Evolutionary conservation across 2,797 vertebrate genomes (phyloP).

Genomic region (Muraenolepis orangiensis): DNA sequence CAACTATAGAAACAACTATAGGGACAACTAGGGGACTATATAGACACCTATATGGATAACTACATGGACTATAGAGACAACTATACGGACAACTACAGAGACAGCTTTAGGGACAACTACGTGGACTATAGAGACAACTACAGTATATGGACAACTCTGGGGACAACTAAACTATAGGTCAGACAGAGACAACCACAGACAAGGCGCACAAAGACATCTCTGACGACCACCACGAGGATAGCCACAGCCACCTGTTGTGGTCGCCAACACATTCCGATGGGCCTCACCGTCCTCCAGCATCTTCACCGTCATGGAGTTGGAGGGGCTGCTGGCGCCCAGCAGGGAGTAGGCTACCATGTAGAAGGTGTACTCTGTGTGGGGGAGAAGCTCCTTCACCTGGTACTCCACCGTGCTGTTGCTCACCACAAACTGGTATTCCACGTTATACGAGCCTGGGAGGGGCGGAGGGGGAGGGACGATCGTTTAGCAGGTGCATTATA

Average conservation of each 20-base stretch:
- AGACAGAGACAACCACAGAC: neutral
- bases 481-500: neutral
- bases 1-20: no score
- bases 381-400: conserved; percentile 89
- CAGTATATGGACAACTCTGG: neutral
- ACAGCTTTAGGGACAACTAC: no score
- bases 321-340: conserved; percentile 89
- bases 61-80: neutral
- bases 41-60: neutral
- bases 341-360: conserved; percentile 95
- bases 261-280: no score
- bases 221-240: neutral
- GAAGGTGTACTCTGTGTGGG: conserved; percentile 91
- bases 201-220: no score
- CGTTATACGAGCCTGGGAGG: conserved; percentile 82
- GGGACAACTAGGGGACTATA: neutral
- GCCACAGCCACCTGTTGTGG: neutral
- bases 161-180: no score
- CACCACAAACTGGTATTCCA: conserved; percentile 96
- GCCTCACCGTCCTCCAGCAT: conserved; percentile 90
- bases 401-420: conserved; percentile 96
- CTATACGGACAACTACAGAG: no score
- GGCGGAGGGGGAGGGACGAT: neutral
- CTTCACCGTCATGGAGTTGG: conserved; percentile 80
- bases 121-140: neutral